These are phyloP conservation scores for Plebejus argus DNA, from an alignment of 2,888 invertebrate species.

Conservation along the genomic window DNA sequence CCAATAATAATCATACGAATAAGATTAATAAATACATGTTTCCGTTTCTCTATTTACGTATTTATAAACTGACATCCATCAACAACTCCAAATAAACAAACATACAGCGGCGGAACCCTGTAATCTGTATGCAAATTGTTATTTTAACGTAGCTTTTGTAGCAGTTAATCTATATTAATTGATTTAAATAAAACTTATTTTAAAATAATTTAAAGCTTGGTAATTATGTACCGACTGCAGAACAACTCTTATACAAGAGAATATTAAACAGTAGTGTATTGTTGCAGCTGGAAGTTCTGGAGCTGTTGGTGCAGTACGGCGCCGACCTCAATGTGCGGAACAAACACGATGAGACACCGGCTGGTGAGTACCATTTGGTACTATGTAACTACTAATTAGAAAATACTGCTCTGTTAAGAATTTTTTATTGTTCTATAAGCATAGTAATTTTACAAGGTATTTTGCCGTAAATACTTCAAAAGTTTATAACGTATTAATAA, in stretches of 20 bases:
- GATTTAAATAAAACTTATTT: no score
- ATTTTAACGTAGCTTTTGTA: no score
- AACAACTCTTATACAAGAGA: no score
- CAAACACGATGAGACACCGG: conserved; percentile 97
- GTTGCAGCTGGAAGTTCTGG: conserved; percentile 94
- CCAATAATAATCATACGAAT: neutral
- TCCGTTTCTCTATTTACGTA: neutral
- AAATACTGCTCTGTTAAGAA: no score
- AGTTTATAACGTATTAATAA: no score
- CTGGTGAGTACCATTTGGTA: conserved; percentile 89
- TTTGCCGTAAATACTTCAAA: no score
- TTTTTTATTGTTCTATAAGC: no score
- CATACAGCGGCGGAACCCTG: neutral
- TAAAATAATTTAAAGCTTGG: no score
- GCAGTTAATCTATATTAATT: no score
- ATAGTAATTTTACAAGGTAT: no score
- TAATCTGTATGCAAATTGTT: neutral
- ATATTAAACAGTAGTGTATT: conserved; percentile 42
- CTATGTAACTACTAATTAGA: no score
- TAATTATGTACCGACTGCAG: no score
- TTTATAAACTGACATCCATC: neutral
- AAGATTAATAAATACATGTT: neutral
- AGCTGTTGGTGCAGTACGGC: conserved; percentile 96
- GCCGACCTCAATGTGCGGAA: conserved; percentile 98
- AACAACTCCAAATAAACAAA: neutral